Evolutionary conservation across 2,797 vertebrate genomes (phyloP), one percentile per base, ranked within the genome.

Genomic region (Taeniopygia guttata): DNA sequence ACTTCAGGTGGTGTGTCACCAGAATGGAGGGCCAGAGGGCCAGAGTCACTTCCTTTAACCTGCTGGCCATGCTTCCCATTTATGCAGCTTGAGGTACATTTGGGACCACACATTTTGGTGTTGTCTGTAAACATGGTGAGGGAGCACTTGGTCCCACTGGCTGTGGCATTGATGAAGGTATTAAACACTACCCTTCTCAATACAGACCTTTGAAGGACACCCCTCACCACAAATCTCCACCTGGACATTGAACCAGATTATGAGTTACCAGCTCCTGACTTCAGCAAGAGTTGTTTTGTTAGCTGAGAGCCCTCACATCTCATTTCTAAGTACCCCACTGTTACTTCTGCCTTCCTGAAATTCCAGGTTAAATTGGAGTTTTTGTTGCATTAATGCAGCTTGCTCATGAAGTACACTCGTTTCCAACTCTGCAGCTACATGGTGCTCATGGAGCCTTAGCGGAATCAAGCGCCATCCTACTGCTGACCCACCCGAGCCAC

Each of bases 401-500:
- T 84, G 38, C 32, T 63, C 5, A 12, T 8, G 11, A 95, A 74
- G 5, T 16, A 38, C 1, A 3, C 5, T 67, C 3, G 5, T 42
- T 29, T 67, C 43, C 56, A 70, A 3, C 43, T 83, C 64, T 29
- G 43, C 72, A 88, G 48, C 30, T 54, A 36, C 3, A 1, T 20
- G 25, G 13, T 59, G 9, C 49, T 70, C 34, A 21, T 11, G 38
- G 13, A 74, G 25, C 36, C 66, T 23, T 15, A 32, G 34, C 13
- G 46, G 51, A 63, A 83, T 4, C 0, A 0, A 68, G 27, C 11
- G 26, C 4, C 15, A 12, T 48, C 3, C 5, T 18, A 52, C 40
- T 20, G 46, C 19, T 5, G 7, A 59, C 23, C 19, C 40, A 30
- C 7, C 11, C 3, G 32, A 55, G 63, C 14, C 43, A 73, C 17